phyloP scores from a whole-genome alignment of 2,888 invertebrate genomes.

The Stenurella melanura region DNA sequence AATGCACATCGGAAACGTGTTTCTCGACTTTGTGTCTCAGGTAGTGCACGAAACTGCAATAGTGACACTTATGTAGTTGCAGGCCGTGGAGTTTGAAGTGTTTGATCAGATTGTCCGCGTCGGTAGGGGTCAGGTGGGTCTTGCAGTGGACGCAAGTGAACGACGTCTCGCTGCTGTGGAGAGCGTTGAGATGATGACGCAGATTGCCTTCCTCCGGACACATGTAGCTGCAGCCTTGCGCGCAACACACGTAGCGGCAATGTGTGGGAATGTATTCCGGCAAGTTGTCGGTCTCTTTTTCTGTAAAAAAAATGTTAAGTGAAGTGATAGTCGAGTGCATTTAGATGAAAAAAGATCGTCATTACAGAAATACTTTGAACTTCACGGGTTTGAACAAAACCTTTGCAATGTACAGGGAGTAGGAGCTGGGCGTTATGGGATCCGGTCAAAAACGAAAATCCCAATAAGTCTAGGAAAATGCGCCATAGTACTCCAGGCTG shows the following conservation, averaged over 20 bases:
- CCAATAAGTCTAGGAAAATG: no score
- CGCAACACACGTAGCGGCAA: constrained; percentile 82
- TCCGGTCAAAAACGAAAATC: no score
- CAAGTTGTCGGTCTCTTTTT: constrained; percentile 56
- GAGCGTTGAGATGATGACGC: constrained; percentile 82
- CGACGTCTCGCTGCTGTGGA: constrained; percentile 78
- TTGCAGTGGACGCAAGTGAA: constrained; percentile 83
- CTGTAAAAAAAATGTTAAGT: constrained; percentile 31
- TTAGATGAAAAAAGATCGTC: no score
- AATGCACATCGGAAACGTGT: constrained; percentile 80
- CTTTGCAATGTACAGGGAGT: no score
- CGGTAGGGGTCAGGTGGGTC: constrained; percentile 73
- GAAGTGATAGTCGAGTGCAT: no score
- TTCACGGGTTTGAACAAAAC: no score
- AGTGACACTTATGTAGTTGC: constrained; percentile 82
- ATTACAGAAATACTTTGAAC: no score
- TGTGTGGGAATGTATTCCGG: constrained; percentile 63
- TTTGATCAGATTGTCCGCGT: constrained; percentile 73
- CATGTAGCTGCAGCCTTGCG: constrained; percentile 81
- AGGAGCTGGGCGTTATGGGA: no score
- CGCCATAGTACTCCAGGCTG: no score
- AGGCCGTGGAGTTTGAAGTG: constrained; percentile 87
- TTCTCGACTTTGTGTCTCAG: constrained; percentile 79
- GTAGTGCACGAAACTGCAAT: constrained; percentile 81
- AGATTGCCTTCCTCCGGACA: constrained; percentile 84